Conservation (phyloP, 2,797 vertebrate genomes). For the Crypturellus tataupa region DNA sequence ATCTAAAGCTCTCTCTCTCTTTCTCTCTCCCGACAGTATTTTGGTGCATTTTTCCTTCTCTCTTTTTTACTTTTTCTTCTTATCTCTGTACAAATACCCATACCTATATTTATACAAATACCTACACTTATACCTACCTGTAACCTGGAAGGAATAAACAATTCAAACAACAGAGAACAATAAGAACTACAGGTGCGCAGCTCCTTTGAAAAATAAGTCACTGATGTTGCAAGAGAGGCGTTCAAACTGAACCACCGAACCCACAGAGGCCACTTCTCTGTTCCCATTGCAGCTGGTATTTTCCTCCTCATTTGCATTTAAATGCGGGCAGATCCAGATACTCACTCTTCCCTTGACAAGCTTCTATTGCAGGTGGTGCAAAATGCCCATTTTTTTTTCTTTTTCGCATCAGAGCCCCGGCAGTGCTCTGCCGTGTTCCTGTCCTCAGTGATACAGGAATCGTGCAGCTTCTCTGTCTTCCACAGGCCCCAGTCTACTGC, state of each 20-base stretch:
- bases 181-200: conserved; percentile 13
- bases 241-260: conserved; percentile 33
- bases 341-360: conserved; percentile 15
- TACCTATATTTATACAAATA: neutral
- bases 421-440: neutral
- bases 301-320: conserved; percentile 60
- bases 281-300: conserved; percentile 60
- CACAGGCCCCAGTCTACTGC: fast-evolving
- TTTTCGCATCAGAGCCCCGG: neutral
- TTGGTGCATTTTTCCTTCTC: neutral
- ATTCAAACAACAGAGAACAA: neutral
- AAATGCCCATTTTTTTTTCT: neutral
- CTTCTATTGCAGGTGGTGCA: conserved; percentile 31
- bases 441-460: neutral
- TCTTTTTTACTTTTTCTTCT: neutral
- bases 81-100: neutral
- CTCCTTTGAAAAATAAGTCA: conserved; percentile 44
- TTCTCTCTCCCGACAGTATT: neutral
- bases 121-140: neutral
- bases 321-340: conserved; percentile 23
- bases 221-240: neutral
- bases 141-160: conserved; percentile 27
- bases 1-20: neutral
- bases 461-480: neutral
- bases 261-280: conserved; percentile 36